Conservation (phyloP, 2,888 invertebrate genomes). For the Nebria salina region DNA sequence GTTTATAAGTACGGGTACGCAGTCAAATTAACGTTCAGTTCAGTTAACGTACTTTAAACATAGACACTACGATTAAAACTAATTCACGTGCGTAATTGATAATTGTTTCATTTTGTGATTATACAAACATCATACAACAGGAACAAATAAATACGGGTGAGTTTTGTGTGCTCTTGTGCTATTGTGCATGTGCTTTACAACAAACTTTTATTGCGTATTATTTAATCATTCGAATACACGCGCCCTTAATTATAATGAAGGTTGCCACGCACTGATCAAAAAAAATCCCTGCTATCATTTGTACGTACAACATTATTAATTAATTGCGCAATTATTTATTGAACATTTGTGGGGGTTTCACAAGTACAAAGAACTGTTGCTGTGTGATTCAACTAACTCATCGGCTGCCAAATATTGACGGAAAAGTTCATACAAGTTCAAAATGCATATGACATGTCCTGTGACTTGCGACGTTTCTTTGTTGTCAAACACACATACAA, state of each 20-base stretch:
- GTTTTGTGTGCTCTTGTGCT: background rate
- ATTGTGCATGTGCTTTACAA: background rate
- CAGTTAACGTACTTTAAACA: conserved; percentile 5
- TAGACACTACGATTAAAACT: background rate
- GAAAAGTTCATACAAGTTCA: conserved; percentile 19
- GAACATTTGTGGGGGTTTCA: background rate
- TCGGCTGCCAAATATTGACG: conserved; percentile 12
- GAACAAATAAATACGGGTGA: background rate
- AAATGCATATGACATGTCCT: conserved; percentile 8
- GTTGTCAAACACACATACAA: conserved; percentile 29
- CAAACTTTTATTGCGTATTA: background rate
- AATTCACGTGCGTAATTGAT: background rate
- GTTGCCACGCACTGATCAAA: background rate
- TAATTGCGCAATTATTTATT: conserved; percentile 20
- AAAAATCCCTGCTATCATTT: background rate
- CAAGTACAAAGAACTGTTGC: conserved; percentile 10
- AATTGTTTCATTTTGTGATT: background rate
- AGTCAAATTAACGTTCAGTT: conserved; percentile 12
- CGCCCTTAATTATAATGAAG: background rate
- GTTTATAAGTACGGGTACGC: conserved; percentile 35
- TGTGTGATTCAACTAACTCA: background rate
- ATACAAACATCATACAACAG: background rate
- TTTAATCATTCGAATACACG: background rate
- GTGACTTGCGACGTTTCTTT: conserved; percentile 19
- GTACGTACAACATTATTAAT: background rate